Evolutionary conservation across 1,140 invertebrate species (phyloP).

Genomic region (Eubasilissa regina): DNA sequence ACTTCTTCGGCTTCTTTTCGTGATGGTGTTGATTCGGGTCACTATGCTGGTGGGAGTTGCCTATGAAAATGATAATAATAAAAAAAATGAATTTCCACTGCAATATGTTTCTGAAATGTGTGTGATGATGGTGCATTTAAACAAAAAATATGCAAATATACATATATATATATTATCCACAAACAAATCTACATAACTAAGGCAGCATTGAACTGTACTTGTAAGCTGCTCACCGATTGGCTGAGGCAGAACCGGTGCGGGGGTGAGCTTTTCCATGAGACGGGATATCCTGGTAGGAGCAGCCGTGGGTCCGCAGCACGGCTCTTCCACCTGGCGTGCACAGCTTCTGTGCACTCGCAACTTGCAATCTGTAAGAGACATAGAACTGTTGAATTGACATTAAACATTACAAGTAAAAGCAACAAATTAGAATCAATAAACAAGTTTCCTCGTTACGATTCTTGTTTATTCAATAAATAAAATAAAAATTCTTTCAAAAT

Average conservation of each 20-base stretch:
- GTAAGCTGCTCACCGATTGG: constrained; percentile 38
- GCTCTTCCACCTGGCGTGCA: constrained; percentile 86
- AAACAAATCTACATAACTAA: too few relatives aligned
- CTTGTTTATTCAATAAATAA: too few relatives aligned
- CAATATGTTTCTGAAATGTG: too few relatives aligned
- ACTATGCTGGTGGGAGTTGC: constrained; percentile 50
- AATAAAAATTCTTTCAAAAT: too few relatives aligned
- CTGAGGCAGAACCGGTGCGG: constrained; percentile 9
- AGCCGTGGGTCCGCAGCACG: constrained; percentile 84
- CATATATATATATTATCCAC: too few relatives aligned
- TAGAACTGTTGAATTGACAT: neutral
- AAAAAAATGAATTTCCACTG: too few relatives aligned
- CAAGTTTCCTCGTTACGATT: too few relatives aligned
- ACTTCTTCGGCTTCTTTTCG: constrained; percentile 66
- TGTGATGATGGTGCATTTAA: too few relatives aligned
- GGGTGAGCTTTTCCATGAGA: constrained; percentile 77
- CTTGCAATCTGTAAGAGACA: constrained; percentile 80
- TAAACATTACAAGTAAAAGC: too few relatives aligned
- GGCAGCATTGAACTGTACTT: too few relatives aligned
- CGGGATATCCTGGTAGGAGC: constrained; percentile 80
- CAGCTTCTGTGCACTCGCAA: constrained; percentile 91
- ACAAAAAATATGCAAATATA: too few relatives aligned
- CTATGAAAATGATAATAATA: constrained; percentile 16
- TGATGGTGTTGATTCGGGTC: constrained; percentile 55
- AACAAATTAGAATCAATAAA: too few relatives aligned